Evolutionary conservation across 2,113 vertebrate genomes (phyloP).

Genomic region (Hiodon alosoides): DNA sequence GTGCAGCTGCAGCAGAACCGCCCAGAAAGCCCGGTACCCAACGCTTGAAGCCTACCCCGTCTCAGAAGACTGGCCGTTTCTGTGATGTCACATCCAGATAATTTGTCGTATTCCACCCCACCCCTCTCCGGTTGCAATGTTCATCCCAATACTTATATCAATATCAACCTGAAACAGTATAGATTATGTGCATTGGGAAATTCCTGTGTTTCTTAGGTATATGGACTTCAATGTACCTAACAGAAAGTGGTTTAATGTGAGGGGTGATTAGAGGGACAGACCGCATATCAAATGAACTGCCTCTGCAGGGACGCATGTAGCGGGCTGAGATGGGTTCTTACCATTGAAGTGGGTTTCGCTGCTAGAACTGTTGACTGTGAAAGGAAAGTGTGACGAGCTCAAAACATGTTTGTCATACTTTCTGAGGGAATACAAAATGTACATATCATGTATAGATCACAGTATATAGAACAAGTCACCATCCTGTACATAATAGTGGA

Average conservation of each 20-base stretch:
- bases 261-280: background rate
- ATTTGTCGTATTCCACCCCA: background rate
- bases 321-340: background rate
- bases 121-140: too few species aligned
- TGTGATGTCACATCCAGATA: background rate
- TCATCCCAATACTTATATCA: too few species aligned
- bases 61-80: background rate
- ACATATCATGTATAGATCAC: conserved; percentile 45
- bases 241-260: background rate
- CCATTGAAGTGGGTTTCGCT: background rate
- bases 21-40: conserved; percentile 49
- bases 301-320: background rate
- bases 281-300: conserved; percentile 1
- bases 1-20: conserved; percentile 78
- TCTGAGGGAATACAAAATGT: conserved; percentile 27
- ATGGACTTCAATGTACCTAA: too few species aligned
- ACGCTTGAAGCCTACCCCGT: conserved; percentile 8
- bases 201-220: too few species aligned
- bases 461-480: conserved; percentile 17
- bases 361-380: conserved; percentile 20
- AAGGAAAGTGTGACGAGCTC: background rate
- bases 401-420: conserved; percentile 18
- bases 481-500: conserved; percentile 23
- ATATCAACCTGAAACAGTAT: too few species aligned
- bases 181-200: too few species aligned